Evolutionary conservation across 2,113 vertebrate genomes (phyloP).

Genomic region (Proteles cristata): DNA sequence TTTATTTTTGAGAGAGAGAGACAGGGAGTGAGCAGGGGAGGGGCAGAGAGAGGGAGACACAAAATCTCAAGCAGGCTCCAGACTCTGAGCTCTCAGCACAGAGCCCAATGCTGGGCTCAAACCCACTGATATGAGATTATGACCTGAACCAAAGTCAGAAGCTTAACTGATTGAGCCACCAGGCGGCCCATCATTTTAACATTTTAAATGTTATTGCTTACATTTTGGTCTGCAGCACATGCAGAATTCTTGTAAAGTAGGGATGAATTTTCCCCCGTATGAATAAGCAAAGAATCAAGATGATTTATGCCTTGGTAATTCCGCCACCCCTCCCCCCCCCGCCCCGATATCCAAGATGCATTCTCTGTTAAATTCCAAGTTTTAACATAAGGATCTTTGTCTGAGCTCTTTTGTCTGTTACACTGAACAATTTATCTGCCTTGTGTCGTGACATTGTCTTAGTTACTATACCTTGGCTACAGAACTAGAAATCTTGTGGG

Average conservation of each 20-base stretch:
- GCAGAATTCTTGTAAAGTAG: background rate
- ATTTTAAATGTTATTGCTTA: background rate
- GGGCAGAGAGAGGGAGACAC: too few species aligned
- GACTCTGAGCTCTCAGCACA: too few species aligned
- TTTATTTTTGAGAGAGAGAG: too few species aligned
- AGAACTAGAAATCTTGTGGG: background rate
- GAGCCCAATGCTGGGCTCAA: fast-evolving
- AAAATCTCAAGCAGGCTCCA: too few species aligned
- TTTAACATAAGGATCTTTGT: fast-evolving
- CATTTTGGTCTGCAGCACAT: background rate
- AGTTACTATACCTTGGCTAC: background rate
- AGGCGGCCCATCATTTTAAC: background rate
- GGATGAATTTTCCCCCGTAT: background rate
- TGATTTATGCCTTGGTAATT: fast-evolving
- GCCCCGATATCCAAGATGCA: background rate
- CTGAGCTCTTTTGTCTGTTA: background rate
- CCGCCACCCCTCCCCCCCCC: fast-evolving
- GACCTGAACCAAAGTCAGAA: too few species aligned
- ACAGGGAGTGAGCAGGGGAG: too few species aligned
- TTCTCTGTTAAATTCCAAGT: background rate
- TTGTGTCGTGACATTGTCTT: too few species aligned
- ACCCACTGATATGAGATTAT: too few species aligned
- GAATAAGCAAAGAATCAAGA: background rate
- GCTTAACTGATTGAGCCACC: too few species aligned
- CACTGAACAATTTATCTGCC: fast-evolving